Evolutionary conservation across 2,113 vertebrate species (phyloP).

Genomic region (Upupa epops): DNA sequence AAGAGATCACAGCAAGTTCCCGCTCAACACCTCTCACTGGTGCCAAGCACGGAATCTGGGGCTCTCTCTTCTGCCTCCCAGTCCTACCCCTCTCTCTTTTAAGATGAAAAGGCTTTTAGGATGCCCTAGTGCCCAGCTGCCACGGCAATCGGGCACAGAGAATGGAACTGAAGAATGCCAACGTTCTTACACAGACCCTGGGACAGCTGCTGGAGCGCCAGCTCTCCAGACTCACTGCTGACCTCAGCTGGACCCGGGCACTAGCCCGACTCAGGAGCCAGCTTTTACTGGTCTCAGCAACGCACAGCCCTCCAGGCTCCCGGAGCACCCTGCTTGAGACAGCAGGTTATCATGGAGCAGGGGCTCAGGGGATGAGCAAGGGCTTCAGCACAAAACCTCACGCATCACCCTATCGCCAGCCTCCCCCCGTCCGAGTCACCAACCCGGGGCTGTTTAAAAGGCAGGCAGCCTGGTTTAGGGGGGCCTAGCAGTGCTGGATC

Average conservation of each 20-base stretch:
- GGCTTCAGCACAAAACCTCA: background rate
- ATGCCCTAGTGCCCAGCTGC: background rate
- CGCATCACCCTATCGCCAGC: background rate
- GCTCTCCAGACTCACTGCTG: background rate
- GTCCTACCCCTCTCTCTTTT: background rate
- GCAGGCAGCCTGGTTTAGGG: no score
- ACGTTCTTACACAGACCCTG: background rate
- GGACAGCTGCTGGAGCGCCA: background rate
- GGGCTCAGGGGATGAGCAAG: background rate
- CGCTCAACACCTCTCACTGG: background rate
- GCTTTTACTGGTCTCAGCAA: background rate
- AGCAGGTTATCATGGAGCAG: background rate
- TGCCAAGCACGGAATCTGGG: background rate
- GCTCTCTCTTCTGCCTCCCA: background rate
- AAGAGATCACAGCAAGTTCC: background rate
- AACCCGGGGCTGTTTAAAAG: no score
- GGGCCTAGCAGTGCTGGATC: no score
- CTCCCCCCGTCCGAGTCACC: no score
- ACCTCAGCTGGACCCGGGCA: background rate
- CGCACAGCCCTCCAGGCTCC: background rate
- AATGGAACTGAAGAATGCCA: background rate
- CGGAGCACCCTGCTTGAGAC: background rate
- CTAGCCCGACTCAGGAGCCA: background rate
- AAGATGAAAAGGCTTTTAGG: background rate
- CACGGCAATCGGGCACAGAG: background rate